Conservation (phyloP, 2,888 invertebrate genomes). For the Slavum lentiscoides region DNA sequence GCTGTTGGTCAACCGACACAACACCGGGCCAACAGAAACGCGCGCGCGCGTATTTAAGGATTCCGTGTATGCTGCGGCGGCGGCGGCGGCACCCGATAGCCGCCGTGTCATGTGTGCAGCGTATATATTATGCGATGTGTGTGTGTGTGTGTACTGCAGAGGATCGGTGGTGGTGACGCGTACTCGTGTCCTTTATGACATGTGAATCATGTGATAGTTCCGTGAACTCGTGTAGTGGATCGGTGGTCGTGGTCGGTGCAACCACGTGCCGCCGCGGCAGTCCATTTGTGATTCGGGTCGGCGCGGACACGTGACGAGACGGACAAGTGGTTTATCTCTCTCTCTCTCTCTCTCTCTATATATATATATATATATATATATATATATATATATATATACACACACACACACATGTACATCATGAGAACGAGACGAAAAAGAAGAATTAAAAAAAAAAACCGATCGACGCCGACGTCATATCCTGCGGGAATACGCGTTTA, state of each 20-base stretch:
- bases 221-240: slow-evolving; percentile 29
- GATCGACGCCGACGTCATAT: slow-evolving; percentile 7
- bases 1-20: too few relatives aligned
- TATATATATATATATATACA: neutral
- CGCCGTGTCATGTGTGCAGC: neutral
- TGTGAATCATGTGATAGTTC: neutral
- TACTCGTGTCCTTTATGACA: too few relatives aligned
- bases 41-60: too few relatives aligned
- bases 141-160: too few relatives aligned
- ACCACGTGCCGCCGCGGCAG: slow-evolving; percentile 7
- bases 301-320: slow-evolving; percentile 30
- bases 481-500: neutral
- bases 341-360: too few relatives aligned
- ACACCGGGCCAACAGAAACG: too few relatives aligned
- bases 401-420: too few relatives aligned
- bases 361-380: neutral
- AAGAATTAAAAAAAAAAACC: neutral
- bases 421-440: neutral
- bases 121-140: too few relatives aligned
- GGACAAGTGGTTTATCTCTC: slow-evolving; percentile 11
- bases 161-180: too few relatives aligned
- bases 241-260: neutral
- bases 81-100: neutral
- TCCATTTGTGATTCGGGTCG: slow-evolving; percentile 47
- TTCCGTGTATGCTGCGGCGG: too few relatives aligned